Percentiles rank a stretch among this genome's conserved stretches.
These are phyloP conservation scores for Geodia barretti DNA, from an alignment of 37 sponge, comb jelly and placozoan genomes.

Conservation along the genomic window DNA sequence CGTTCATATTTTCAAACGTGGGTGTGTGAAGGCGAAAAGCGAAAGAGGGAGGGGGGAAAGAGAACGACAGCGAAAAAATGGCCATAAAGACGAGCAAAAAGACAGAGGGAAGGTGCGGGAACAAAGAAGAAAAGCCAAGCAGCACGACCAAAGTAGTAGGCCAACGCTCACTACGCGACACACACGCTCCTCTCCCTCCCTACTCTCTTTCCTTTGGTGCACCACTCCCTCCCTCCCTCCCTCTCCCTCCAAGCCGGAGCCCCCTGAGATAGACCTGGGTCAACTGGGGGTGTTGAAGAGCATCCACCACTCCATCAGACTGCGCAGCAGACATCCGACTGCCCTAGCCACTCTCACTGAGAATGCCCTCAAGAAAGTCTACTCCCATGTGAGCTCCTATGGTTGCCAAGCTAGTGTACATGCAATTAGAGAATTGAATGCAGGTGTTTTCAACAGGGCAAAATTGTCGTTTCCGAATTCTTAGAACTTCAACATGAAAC, in stretches of 20 bases:
- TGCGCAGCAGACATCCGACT: conserved; percentile 25
- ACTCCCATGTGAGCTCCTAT: conserved; percentile 44
- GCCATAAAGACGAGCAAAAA: too few relatives aligned
- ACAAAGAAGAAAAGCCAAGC: too few relatives aligned
- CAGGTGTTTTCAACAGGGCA: too few relatives aligned
- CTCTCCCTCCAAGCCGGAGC: conserved; percentile 38
- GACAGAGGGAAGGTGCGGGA: too few relatives aligned
- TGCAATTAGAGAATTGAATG: too few relatives aligned
- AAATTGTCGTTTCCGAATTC: too few relatives aligned
- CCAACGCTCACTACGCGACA: background rate
- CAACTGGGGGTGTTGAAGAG: conserved; percentile 49
- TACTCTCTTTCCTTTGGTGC: background rate
- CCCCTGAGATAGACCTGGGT: conserved; percentile 61
- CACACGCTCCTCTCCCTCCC: background rate
- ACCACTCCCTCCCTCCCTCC: background rate
- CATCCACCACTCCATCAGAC: conserved; percentile 61
- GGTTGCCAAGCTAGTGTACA: background rate
- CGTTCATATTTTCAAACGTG: too few relatives aligned
- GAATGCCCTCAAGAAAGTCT: conserved; percentile 65
- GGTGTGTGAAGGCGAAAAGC: too few relatives aligned
- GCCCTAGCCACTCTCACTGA: conserved; percentile 49
- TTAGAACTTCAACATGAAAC: too few relatives aligned
- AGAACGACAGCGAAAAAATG: too few relatives aligned
- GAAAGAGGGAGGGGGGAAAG: too few relatives aligned
- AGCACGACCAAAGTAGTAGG: too few relatives aligned